Base-by-base conservation (phyloP, 2,888 invertebrate species). In the Leucophenga maculata region DNA sequence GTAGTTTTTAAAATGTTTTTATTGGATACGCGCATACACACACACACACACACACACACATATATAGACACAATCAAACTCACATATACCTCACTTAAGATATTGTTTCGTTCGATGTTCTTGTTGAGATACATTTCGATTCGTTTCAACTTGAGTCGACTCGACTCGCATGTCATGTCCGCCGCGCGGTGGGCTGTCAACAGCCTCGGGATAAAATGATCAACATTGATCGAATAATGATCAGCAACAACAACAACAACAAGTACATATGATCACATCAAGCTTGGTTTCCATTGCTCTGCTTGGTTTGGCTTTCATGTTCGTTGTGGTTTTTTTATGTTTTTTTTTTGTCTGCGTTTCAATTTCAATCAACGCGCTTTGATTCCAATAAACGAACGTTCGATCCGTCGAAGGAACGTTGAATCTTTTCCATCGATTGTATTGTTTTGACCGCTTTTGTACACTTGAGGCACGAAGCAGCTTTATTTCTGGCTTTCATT, bases 211-310 rank as follows among this genome's bases (percentile, higher is more conserved):
- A 86, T 86, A 86, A 86, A 85, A 86, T 86, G 86, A 86, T 86
- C 86, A 86, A 86, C 83, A 82, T 85, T 86, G 86, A 86, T 86
- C 86, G 80, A 85, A 86, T 86, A 86, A 86, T 86, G 86, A 86
- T 84, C 86, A 74, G 64, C 69, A 66, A 20, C 57, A 57, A 26
- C 67, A 22, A 46, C 67, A 46, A 18, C 71, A 68, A 6, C 74
- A 67, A 67, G 71, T 67, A 66, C 64, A 13, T 57, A 48, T 26
- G 44, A 46, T 18, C 11, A 44, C 50, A 69, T 46, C 20, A 71
- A 26, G 26, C 14, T 55, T 55, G 46, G 46, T 46, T 20, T 54
- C 20, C n/a, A 48, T 50, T 48, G 48, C 16, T n/a, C n/a, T 14
- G 16, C 54, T 54, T 54, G 54, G 2, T 18, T 55, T 55, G 57